Conservation (phyloP, 2,113 vertebrate genomes). For the Capra hircus region DNA sequence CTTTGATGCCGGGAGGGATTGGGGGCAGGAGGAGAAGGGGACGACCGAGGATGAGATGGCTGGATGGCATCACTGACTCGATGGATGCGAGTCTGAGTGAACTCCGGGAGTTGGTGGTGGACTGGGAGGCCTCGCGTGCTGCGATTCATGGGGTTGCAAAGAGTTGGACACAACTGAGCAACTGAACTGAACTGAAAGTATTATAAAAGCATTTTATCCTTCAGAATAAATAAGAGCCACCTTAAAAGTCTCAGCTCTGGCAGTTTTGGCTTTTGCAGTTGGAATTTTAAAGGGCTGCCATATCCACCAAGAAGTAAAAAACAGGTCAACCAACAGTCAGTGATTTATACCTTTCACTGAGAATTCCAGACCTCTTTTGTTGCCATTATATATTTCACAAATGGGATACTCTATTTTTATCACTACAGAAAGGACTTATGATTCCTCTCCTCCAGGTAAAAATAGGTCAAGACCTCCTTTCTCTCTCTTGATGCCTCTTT, state of each 20-base stretch:
- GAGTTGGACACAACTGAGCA: neutral
- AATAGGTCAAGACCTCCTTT: neutral
- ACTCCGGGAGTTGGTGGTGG: too few relatives aligned
- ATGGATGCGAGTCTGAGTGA: too few relatives aligned
- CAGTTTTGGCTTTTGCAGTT: neutral
- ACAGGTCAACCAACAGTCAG: neutral
- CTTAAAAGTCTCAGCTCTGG: neutral
- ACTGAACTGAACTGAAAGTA: neutral
- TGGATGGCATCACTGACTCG: too few relatives aligned
- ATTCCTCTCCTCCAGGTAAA: neutral
- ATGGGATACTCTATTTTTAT: neutral
- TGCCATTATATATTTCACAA: neutral
- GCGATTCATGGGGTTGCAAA: neutral
- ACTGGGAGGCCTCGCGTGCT: neutral
- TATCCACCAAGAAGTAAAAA: neutral
- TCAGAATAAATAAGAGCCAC: neutral
- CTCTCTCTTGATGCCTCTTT: neutral
- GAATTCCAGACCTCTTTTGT: neutral
- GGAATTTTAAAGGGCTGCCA: conserved; percentile 11
- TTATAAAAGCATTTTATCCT: neutral
- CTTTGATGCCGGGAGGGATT: too few relatives aligned
- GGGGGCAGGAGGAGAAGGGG: too few relatives aligned
- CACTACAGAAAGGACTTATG: neutral
- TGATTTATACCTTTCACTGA: neutral
- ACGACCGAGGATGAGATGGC: too few relatives aligned